Conservation (phyloP, 2,113 vertebrate genomes). For the Arvicanthis niloticus region DNA sequence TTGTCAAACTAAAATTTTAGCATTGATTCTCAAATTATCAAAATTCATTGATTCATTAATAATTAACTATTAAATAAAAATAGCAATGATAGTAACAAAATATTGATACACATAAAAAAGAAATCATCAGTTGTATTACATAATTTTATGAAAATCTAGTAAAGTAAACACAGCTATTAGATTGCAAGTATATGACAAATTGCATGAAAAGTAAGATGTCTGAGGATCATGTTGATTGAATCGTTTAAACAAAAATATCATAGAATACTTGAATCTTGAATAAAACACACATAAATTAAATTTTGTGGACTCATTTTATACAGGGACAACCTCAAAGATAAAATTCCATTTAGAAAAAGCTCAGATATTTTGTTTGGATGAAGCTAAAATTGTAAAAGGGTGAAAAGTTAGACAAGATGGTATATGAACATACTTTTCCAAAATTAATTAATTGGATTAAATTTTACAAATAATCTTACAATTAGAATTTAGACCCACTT, state of each 20-base stretch:
- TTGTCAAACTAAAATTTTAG: background rate
- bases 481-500: background rate
- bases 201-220: background rate
- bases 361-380: background rate
- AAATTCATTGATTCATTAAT: background rate
- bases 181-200: background rate
- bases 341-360: background rate
- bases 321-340: background rate
- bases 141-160: background rate
- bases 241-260: background rate
- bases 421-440: background rate
- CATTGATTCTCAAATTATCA: background rate
- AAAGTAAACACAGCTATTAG: background rate
- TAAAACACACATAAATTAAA: background rate
- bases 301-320: background rate
- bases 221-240: background rate
- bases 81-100: background rate
- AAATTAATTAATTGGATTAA: background rate
- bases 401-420: background rate
- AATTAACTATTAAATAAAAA: background rate
- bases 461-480: background rate
- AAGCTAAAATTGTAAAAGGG: background rate
- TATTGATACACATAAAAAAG: background rate
- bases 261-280: background rate
- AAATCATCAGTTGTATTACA: background rate